These are phyloP conservation scores for Erythrocebus patas DNA, from an alignment of 2,113 vertebrate genomes.

Conservation along the genomic window DNA sequence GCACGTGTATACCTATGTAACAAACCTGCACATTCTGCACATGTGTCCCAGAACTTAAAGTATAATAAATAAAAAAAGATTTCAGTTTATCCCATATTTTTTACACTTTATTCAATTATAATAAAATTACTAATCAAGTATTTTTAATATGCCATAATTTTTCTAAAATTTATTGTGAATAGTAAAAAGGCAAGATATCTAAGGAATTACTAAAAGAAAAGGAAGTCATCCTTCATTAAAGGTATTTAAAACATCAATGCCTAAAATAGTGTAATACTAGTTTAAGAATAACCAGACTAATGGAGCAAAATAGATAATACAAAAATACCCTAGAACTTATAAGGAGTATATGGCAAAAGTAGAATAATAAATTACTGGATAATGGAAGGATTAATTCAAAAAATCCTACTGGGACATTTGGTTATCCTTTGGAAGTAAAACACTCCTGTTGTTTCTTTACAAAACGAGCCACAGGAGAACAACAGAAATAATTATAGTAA, in stretches of 20 bases:
- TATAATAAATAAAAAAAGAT: no score
- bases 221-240: not conserved
- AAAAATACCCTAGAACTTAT: not conserved
- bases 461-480: not conserved
- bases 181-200: not conserved
- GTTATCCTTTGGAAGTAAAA: not conserved
- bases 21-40: no score
- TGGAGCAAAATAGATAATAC: not conserved
- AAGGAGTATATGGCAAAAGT: not conserved
- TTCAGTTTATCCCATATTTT: not conserved
- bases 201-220: not conserved
- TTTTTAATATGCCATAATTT: not conserved
- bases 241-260: slow-evolving; percentile 11
- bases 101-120: not conserved
- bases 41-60: no score
- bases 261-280: not conserved
- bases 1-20: no score
- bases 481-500: not conserved
- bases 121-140: not conserved
- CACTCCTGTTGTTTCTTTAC: not conserved
- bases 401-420: not conserved
- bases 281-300: not conserved
- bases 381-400: not conserved
- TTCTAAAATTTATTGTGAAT: not conserved
- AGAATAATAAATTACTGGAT: not conserved